Conservation (phyloP, 2,797 vertebrate species). For the Mionectes olivaceus region DNA sequence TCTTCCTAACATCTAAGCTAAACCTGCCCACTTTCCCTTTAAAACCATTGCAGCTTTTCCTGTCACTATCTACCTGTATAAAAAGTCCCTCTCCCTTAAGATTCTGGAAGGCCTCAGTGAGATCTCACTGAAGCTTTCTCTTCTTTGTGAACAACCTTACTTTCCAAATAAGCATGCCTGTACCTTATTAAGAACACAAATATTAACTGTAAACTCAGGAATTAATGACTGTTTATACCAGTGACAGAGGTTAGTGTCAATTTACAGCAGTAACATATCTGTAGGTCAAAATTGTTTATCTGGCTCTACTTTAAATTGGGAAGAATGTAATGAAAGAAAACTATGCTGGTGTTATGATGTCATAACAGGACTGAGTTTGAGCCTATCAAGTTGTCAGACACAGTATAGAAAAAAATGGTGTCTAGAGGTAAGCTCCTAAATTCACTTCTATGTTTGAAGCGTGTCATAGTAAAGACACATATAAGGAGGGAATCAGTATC, state of each 20-base stretch:
- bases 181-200: neutral
- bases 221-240: neutral
- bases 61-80: neutral
- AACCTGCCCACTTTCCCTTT: neutral
- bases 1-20: neutral
- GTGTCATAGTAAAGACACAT: neutral
- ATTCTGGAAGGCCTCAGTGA: neutral
- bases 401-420: neutral
- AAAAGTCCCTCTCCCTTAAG: neutral
- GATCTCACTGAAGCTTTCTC: neutral
- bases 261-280: neutral
- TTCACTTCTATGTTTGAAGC: neutral
- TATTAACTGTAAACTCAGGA: neutral
- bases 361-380: neutral
- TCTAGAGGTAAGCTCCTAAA: neutral
- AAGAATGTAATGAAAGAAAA: neutral
- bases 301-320: neutral
- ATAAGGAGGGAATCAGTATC: neutral
- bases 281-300: neutral
- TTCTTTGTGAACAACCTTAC: neutral
- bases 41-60: neutral
- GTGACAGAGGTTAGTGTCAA: neutral
- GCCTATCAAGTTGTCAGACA: neutral
- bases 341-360: neutral
- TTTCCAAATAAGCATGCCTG: neutral